Evolutionary conservation across 2,113 vertebrate species (phyloP), one percentile per base, ranked within the genome.

Genomic region (Pseudopodoces humilis): DNA sequence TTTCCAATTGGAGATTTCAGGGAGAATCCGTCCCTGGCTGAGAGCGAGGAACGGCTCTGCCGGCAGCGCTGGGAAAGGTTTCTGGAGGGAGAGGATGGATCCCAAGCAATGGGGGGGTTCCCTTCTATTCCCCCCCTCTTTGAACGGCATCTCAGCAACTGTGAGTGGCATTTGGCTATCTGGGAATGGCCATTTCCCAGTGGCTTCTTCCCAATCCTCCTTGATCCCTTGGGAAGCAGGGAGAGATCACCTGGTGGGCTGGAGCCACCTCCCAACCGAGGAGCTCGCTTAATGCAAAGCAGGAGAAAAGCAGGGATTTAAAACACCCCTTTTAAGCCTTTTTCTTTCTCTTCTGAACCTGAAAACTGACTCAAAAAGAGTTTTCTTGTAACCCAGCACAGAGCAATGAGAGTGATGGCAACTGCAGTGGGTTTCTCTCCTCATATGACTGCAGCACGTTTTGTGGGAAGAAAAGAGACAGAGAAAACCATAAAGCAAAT

Each of bases 371-470:
- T 47, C 12, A 12, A 37, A 88, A 79, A 55, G 4, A 17, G 21
- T 79, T 84, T 81, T 33, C 33, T 50, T 49, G 47, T 39, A 39
- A 23, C n/a, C 27, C 35, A 78, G 43, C 27, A 35, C 0, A 44
- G 13, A 56, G 39, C 25, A 58, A 31, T 27, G 77, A 69, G 24
- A 8, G 35, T 50, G 47, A 12, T 22, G 1, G 10, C 37, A 55
- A 15, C 41, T 79, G 49, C 52, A 52, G 22, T 11, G 39, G 16
- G 33, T 50, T 76, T 39, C 56, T 86, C 70, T 44, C n/a, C n/a
- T 52, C n/a, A 2, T 10, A 2, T 7, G 18, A 14, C 13, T 30
- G 39, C 69, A 88, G 47, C 9, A n/a, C 0, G 0, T 46, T 52
- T 91, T 18, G n/a, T 56, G 30, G 78, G 15, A 41, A 52, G 60